A percentile compares a stretch with the other conserved stretches of the same genome.
Evolutionary conservation across 2,797 vertebrate genomes (phyloP).

Genomic region (Danio aesculapii): DNA sequence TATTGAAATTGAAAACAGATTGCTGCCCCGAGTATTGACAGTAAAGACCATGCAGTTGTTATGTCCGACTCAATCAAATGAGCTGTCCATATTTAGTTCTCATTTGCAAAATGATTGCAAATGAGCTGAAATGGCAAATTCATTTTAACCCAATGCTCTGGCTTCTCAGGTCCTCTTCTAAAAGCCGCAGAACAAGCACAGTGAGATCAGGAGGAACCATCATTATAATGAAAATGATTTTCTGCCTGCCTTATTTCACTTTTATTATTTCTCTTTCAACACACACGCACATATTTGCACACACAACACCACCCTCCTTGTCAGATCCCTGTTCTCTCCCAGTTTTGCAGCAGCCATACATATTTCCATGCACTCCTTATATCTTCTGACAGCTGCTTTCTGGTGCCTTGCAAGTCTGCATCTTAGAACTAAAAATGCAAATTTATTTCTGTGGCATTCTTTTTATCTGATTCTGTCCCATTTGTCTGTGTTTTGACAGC

Average conservation of each 20-base stretch:
- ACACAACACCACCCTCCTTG: not conserved
- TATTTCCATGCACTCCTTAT: constrained; percentile 46
- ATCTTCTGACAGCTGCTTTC: constrained; percentile 58
- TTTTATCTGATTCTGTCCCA: constrained; percentile 61
- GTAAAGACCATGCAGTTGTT: not conserved
- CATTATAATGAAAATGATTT: constrained; percentile 64
- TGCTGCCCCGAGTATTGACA: not conserved
- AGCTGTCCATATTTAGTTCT: constrained; percentile 21
- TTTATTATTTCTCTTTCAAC: constrained; percentile 57
- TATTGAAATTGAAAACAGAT: constrained; percentile 25
- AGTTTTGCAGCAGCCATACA: constrained; percentile 47
- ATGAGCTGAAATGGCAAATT: constrained; percentile 16
- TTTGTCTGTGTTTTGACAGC: constrained; percentile 61
- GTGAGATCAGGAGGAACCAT: constrained; percentile 47
- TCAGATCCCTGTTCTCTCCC: constrained; percentile 37
- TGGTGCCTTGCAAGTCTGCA: constrained; percentile 32
- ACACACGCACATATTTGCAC: constrained; percentile 24
- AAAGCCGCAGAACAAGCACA: constrained; percentile 52
- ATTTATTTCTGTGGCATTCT: constrained; percentile 59
- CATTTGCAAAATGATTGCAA: constrained; percentile 30
- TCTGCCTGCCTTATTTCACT: constrained; percentile 62
- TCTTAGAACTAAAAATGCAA: constrained; percentile 63
- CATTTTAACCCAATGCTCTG: not conserved
- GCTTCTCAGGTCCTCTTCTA: constrained; percentile 25
- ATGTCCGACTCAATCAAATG: constrained; percentile 29